Conservation (phyloP, 2,888 invertebrate species). For the Ectemnius lituratus region DNA sequence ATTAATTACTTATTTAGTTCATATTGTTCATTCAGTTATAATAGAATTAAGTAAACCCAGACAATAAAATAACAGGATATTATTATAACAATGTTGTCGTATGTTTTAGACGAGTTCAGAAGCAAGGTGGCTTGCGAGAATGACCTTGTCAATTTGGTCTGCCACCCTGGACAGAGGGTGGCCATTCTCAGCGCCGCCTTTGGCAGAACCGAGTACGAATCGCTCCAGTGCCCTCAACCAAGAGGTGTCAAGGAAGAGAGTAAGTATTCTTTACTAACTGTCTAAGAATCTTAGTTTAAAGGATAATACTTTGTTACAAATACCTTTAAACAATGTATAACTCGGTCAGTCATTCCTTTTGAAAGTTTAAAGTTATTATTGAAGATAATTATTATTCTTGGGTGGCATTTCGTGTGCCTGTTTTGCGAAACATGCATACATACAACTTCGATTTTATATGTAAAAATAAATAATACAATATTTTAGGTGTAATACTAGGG, state of each 20-base stretch:
- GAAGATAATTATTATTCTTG: too few species aligned
- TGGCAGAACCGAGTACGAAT: constrained; percentile 92
- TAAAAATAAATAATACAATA: too few species aligned
- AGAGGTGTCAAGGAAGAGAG: constrained; percentile 93
- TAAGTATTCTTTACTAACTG: constrained; percentile 79
- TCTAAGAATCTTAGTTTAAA: too few species aligned
- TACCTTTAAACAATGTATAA: background rate
- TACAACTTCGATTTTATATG: too few species aligned
- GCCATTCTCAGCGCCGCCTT: constrained; percentile 96
- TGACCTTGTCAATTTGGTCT: constrained; percentile 91
- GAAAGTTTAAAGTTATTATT: too few species aligned
- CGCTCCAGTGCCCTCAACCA: constrained; percentile 91
- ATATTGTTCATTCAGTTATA: constrained; percentile 13
- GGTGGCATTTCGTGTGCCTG: too few species aligned
- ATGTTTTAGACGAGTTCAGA: constrained; percentile 91
- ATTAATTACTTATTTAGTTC: too few species aligned
- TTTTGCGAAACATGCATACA: too few species aligned
- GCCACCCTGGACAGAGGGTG: constrained; percentile 91
- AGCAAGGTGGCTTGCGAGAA: constrained; percentile 96
- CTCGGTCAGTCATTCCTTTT: background rate
- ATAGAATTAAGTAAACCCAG: background rate
- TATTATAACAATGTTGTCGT: constrained; percentile 24
- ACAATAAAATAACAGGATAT: too few species aligned
- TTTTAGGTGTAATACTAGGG: too few species aligned
- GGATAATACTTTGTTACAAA: too few species aligned